A percentile compares a stretch with the other conserved stretches of the same genome.
These are phyloP conservation scores for Rhopilema esculentum DNA, from an alignment of 30 jellyfish, hydroid and myxozoan genomes.

Conservation along the genomic window DNA sequence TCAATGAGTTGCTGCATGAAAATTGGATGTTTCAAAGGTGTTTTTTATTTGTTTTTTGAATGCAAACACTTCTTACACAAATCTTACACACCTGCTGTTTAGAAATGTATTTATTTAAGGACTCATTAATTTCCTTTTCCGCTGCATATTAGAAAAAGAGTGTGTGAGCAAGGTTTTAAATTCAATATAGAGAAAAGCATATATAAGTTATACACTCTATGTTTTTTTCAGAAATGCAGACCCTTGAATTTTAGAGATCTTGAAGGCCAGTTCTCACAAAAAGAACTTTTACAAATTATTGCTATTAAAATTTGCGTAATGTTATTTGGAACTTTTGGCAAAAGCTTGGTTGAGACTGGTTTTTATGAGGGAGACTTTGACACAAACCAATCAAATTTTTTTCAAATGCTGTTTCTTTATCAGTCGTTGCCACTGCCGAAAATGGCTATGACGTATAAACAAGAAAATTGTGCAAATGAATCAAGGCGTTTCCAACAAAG, in stretches of 20 bases:
- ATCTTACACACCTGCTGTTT: not conserved
- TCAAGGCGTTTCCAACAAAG: not conserved
- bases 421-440: not conserved
- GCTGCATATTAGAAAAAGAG: not conserved
- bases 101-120: not conserved
- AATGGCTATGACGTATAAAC: not conserved
- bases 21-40: not conserved
- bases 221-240: not conserved
- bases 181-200: not conserved
- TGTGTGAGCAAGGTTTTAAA: constrained; percentile 3
- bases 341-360: not conserved
- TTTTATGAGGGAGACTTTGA: not conserved
- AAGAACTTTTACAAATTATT: not conserved
- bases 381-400: not conserved
- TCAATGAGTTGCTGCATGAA: not conserved
- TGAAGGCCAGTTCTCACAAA: constrained; percentile 1
- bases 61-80: not conserved
- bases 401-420: not conserved
- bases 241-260: not conserved
- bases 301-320: not conserved
- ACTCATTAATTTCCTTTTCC: not conserved
- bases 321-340: not conserved
- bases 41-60: not conserved
- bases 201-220: not conserved
- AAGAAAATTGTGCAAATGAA: not conserved